phyloP scores from a whole-genome alignment of 2,113 vertebrate genomes.

The Acrocephalus arundinaceus region DNA sequence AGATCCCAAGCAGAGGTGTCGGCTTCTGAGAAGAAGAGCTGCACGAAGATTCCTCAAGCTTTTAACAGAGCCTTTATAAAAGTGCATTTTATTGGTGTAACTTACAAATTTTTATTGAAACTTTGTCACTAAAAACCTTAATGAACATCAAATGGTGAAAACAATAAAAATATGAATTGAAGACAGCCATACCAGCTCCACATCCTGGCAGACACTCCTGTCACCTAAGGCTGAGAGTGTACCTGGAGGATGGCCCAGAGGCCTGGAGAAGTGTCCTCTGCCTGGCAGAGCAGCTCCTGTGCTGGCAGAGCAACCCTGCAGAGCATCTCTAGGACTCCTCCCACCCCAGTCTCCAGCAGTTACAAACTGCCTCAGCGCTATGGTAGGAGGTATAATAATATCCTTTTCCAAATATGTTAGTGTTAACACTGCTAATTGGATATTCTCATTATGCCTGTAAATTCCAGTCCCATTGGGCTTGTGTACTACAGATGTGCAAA shows the following conservation, averaged over 20 bases:
- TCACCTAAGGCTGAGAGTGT: neutral
- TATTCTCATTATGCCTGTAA: neutral
- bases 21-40: neutral
- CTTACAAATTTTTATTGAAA: neutral
- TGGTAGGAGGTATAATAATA: neutral
- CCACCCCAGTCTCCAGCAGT: neutral
- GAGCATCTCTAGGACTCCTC: neutral
- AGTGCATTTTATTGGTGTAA: neutral
- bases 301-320: neutral
- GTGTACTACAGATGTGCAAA: neutral
- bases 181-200: neutral
- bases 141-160: neutral
- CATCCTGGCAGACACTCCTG: neutral
- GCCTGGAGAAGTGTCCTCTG: neutral
- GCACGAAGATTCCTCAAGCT: neutral
- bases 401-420: neutral
- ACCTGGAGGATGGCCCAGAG: neutral
- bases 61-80: neutral
- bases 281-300: neutral
- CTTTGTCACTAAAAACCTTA: neutral
- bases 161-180: neutral
- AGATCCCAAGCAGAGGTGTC: neutral
- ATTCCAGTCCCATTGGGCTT: neutral
- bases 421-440: constrained; percentile 19
- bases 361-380: neutral